Evolutionary conservation across 2,888 invertebrate genomes (phyloP).

Genomic region (Hedya salicella): DNA sequence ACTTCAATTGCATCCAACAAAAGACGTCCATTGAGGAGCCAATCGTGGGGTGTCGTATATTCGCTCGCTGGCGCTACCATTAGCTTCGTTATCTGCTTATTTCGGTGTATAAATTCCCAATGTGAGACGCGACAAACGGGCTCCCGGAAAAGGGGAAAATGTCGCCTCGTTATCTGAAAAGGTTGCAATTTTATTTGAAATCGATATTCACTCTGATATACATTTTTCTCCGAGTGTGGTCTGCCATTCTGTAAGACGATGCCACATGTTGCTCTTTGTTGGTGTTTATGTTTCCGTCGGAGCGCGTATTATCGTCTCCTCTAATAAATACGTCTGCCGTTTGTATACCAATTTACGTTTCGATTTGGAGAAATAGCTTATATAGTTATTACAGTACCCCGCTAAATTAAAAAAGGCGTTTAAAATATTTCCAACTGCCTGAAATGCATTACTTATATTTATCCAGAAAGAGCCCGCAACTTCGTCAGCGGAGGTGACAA

Average conservation of each 20-base stretch:
- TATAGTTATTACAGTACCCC: no score
- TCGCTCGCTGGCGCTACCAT: slow-evolving; percentile 64
- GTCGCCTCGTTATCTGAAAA: slow-evolving; percentile 84
- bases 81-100: slow-evolving; percentile 83
- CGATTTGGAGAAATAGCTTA: no score
- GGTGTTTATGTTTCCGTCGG: slow-evolving; percentile 34
- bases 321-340: not conserved
- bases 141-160: slow-evolving; percentile 77
- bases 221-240: slow-evolving; percentile 62
- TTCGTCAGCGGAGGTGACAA: no score
- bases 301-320: slow-evolving; percentile 10
- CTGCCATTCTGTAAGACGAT: slow-evolving; percentile 52
- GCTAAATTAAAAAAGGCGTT: no score
- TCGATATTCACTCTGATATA: slow-evolving; percentile 81
- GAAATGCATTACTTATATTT: no score
- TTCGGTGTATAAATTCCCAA: slow-evolving; percentile 82
- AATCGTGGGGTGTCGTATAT: slow-evolving; percentile 63
- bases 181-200: slow-evolving; percentile 85
- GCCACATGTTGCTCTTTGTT: slow-evolving; percentile 53
- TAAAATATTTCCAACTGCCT: no score
- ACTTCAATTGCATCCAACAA: slow-evolving; percentile 54
- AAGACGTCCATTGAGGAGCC: slow-evolving; percentile 52
- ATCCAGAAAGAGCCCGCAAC: no score
- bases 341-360: no score
- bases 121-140: slow-evolving; percentile 73